These are phyloP conservation scores for Sciurus vulgaris DNA, from an alignment of 2,797 vertebrate genomes.

Conservation along the genomic window DNA sequence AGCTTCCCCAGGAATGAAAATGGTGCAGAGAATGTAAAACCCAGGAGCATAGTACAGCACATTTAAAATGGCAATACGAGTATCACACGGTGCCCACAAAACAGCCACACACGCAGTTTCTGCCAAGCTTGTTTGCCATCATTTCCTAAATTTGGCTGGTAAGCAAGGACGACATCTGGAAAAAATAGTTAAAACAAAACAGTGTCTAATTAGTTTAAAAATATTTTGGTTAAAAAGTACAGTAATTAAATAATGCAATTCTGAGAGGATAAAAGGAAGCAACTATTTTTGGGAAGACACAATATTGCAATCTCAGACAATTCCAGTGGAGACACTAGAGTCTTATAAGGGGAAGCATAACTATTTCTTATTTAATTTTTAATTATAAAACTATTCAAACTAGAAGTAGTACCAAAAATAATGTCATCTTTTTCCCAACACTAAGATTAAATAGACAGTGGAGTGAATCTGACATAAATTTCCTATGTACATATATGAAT, in stretches of 20 bases:
- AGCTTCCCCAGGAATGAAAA: conserved; percentile 45
- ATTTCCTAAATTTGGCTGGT: conserved; percentile 77
- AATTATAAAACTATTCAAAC: conserved; percentile 56
- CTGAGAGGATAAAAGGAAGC: conserved; percentile 55
- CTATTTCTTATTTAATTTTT: conserved; percentile 72
- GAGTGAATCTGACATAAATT: too few relatives aligned
- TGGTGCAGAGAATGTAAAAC: conserved; percentile 35
- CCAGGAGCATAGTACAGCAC: conserved; percentile 71
- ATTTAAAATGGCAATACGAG: conserved; percentile 70
- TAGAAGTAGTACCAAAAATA: conserved; percentile 50
- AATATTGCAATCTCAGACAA: conserved; percentile 20
- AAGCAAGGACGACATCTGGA: conserved; percentile 80
- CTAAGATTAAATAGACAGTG: neutral
- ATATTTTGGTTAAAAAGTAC: conserved; percentile 78
- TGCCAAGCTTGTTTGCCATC: conserved; percentile 74
- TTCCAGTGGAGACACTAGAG: conserved; percentile 44
- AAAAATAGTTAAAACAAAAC: conserved; percentile 81
- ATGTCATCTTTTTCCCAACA: neutral
- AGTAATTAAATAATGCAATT: conserved; percentile 72
- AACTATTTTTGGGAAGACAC: conserved; percentile 32
- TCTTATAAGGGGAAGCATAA: conserved; percentile 25
- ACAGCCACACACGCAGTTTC: conserved; percentile 50
- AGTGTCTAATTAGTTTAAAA: conserved; percentile 82
- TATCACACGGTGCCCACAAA: conserved; percentile 64
- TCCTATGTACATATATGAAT: too few relatives aligned